Evolutionary conservation across 2,888 invertebrate species (phyloP).

Genomic region (Lapara coniferarum): DNA sequence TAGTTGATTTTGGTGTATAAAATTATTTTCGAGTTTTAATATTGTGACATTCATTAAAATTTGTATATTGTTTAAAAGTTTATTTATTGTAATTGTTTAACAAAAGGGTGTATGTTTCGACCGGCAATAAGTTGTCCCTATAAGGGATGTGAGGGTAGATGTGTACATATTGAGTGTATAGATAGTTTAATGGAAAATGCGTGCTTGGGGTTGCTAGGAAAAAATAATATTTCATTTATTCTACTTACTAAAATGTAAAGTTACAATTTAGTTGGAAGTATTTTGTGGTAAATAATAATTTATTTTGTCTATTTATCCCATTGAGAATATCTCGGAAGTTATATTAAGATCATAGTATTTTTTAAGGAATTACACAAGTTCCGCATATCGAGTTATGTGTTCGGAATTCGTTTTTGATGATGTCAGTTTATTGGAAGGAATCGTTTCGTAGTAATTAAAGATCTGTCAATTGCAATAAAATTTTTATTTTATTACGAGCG

Average conservation of each 20-base stretch:
- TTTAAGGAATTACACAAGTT: slow-evolving; percentile 5
- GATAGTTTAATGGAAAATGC: slow-evolving; percentile 1
- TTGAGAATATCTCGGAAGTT: slow-evolving; percentile 7
- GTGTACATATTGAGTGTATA: slow-evolving; percentile 16
- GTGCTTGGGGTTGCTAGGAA: slow-evolving; percentile 1
- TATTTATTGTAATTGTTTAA: slow-evolving; percentile 13
- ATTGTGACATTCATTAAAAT: slow-evolving; percentile 17
- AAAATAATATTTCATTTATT: slow-evolving; percentile 16
- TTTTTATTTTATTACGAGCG: slow-evolving; percentile 22
- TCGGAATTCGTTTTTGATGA: slow-evolving; percentile 11
- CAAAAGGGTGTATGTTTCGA: neutral
- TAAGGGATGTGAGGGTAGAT: neutral
- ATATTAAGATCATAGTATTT: slow-evolving; percentile 4
- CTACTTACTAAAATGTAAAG: slow-evolving; percentile 17
- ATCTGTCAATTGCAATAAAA: slow-evolving; percentile 23
- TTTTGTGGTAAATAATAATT: slow-evolving; percentile 23
- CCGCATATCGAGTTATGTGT: slow-evolving; percentile 1
- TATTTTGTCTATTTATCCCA: slow-evolving; percentile 23
- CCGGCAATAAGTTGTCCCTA: slow-evolving; percentile 13
- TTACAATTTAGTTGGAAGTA: slow-evolving; percentile 13
- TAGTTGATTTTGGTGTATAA: slow-evolving; percentile 2
- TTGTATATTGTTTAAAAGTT: slow-evolving; percentile 15
- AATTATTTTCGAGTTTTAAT: slow-evolving; percentile 12
- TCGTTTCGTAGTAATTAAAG: neutral
- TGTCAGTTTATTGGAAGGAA: neutral